A percentile compares a stretch with the other conserved stretches of the same genome.
phyloP scores from a whole-genome alignment of 2,888 invertebrate species.

The Napeogenes sylphis region DNA sequence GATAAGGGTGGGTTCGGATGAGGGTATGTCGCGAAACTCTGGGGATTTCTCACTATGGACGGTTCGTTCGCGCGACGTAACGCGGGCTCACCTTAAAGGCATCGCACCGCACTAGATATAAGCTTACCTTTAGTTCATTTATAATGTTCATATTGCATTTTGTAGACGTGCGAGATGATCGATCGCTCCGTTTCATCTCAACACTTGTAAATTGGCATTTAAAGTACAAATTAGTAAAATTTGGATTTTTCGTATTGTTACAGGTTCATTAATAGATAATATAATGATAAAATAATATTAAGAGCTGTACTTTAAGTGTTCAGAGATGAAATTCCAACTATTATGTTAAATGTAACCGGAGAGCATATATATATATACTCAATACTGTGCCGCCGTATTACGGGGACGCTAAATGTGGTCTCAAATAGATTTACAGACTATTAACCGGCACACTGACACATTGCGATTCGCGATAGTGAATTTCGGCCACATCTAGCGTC shows the following conservation, averaged over 20 bases:
- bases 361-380: slow-evolving; percentile 43
- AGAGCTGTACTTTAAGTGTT: slow-evolving; percentile 78
- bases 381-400: slow-evolving; percentile 46
- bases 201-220: slow-evolving; percentile 76
- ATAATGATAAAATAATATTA: slow-evolving; percentile 71
- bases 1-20: slow-evolving; percentile 71
- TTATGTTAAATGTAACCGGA: slow-evolving; percentile 66
- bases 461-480: slow-evolving; percentile 16
- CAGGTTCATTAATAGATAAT: slow-evolving; percentile 77
- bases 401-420: slow-evolving; percentile 45
- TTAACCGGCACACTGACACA: slow-evolving; percentile 5
- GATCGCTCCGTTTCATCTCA: slow-evolving; percentile 67
- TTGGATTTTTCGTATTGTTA: slow-evolving; percentile 77
- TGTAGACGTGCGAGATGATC: slow-evolving; percentile 69
- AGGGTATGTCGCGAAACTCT: slow-evolving; percentile 74
- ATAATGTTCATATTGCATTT: slow-evolving; percentile 61
- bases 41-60: slow-evolving; percentile 76
- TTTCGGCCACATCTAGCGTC: slow-evolving; percentile 39
- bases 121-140: slow-evolving; percentile 66
- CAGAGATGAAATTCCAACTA: slow-evolving; percentile 69
- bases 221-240: slow-evolving; percentile 78
- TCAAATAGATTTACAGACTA: slow-evolving; percentile 14
- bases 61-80: slow-evolving; percentile 69
- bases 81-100: slow-evolving; percentile 74
- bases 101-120: slow-evolving; percentile 74